These are phyloP conservation scores for Bombus pascuorum DNA, from an alignment of 1,140 invertebrate species.

Conservation along the genomic window DNA sequence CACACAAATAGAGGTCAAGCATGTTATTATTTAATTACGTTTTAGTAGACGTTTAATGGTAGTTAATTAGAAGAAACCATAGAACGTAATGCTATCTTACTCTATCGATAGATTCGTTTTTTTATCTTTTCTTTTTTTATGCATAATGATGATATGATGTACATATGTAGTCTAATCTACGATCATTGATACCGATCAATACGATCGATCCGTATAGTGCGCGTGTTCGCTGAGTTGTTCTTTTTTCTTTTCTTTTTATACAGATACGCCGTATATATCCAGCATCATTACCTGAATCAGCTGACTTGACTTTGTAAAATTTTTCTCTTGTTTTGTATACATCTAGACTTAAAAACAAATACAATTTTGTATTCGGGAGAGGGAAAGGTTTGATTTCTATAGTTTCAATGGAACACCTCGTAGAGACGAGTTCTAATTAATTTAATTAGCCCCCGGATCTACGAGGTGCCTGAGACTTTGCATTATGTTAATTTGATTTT, in stretches of 20 bases:
- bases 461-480: constrained; percentile 57
- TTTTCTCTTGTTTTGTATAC: constrained; percentile 46
- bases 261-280: constrained; percentile 3
- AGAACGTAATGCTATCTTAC: constrained; percentile 71
- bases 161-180: constrained; percentile 63
- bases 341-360: constrained; percentile 68
- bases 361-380: constrained; percentile 55
- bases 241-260: background rate
- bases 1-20: constrained; percentile 67
- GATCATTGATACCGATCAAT: constrained; percentile 44
- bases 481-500: constrained; percentile 70
- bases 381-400: constrained; percentile 61
- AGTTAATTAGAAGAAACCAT: constrained; percentile 64
- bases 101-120: constrained; percentile 65
- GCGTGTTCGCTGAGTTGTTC: constrained; percentile 19
- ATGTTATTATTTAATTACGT: constrained; percentile 61
- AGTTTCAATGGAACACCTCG: constrained; percentile 44
- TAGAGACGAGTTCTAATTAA: constrained; percentile 46
- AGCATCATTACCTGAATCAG: background rate
- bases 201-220: constrained; percentile 24
- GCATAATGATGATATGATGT: constrained; percentile 75
- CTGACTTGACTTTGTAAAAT: constrained; percentile 50
- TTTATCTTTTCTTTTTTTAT: constrained; percentile 32
- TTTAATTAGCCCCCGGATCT: constrained; percentile 25
- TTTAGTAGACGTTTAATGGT: constrained; percentile 69